phyloP scores from a whole-genome alignment of 1,140 invertebrate species.

The Scaptodrosophila lebanonensis region DNA sequence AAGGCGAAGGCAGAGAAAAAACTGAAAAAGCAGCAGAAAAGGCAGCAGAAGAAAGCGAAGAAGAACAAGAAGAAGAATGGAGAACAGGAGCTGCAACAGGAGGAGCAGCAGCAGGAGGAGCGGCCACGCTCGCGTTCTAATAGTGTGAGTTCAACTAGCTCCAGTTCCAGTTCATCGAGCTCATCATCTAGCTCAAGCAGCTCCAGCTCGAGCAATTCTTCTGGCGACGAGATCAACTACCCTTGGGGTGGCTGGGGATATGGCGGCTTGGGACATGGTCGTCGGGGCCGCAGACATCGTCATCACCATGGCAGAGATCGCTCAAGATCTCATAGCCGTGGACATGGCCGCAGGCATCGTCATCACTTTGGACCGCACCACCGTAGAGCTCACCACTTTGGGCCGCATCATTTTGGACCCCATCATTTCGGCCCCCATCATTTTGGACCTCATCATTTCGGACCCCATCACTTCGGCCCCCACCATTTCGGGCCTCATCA shows the following conservation, averaged over 20 bases:
- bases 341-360: neutral
- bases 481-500: slow-evolving; percentile 9
- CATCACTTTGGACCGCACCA: slow-evolving; percentile 7
- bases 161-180: slow-evolving; percentile 27
- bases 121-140: slow-evolving; percentile 27
- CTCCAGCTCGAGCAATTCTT: slow-evolving; percentile 18
- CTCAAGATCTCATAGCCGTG: too few species aligned
- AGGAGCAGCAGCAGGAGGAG: neutral
- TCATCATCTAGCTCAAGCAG: slow-evolving; percentile 26
- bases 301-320: slow-evolving; percentile 14
- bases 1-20: slow-evolving; percentile 37
- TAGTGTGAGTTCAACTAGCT: slow-evolving; percentile 34
- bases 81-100: neutral
- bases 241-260: slow-evolving; percentile 22
- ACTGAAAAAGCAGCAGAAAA: slow-evolving; percentile 33
- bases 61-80: neutral
- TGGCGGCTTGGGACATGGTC: slow-evolving; percentile 10
- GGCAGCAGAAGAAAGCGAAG: neutral
- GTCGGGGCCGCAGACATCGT: slow-evolving; percentile 8
- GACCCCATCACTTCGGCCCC: slow-evolving; percentile 12
- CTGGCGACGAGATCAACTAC: slow-evolving; percentile 3
- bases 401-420: neutral
- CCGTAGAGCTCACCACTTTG: neutral
- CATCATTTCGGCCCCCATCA: slow-evolving; percentile 21
- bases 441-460: slow-evolving; percentile 29